Evolutionary conservation across 2,888 invertebrate genomes (phyloP).

Genomic region (Altica lythri): DNA sequence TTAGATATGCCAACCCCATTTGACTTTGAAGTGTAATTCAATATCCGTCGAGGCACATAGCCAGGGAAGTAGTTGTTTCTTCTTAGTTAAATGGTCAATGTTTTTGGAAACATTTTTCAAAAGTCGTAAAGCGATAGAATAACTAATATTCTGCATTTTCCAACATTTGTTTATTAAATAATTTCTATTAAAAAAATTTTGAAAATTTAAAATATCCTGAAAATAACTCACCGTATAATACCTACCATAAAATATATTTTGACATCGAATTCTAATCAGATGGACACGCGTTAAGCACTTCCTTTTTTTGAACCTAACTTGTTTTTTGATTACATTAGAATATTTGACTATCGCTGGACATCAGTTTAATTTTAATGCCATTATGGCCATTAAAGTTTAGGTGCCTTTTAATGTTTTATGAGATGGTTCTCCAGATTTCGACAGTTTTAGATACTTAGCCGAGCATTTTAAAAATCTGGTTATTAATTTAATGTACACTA

Average conservation of each 20-base stretch:
- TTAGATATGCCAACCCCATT: too few species aligned
- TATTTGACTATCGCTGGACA: slow-evolving; percentile 25
- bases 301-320: slow-evolving; percentile 24
- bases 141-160: too few species aligned
- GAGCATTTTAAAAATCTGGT: slow-evolving; percentile 10
- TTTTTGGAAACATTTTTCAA: too few species aligned
- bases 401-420: slow-evolving; percentile 20
- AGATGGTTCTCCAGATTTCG: slow-evolving; percentile 18
- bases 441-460: slow-evolving; percentile 2
- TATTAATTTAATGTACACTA: slow-evolving; percentile 14
- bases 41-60: too few species aligned
- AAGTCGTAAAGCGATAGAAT: too few species aligned
- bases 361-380: slow-evolving; percentile 28
- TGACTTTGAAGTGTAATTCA: too few species aligned
- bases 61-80: too few species aligned
- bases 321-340: slow-evolving; percentile 30
- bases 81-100: neutral
- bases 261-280: slow-evolving; percentile 27
- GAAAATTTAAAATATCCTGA: too few species aligned
- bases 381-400: slow-evolving; percentile 25
- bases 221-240: neutral
- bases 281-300: slow-evolving; percentile 26
- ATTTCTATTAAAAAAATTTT: too few species aligned
- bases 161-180: too few species aligned
- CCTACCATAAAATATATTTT: slow-evolving; percentile 19